Conservation (phyloP, 2,888 invertebrate species). For the Ethmia dodecea region DNA sequence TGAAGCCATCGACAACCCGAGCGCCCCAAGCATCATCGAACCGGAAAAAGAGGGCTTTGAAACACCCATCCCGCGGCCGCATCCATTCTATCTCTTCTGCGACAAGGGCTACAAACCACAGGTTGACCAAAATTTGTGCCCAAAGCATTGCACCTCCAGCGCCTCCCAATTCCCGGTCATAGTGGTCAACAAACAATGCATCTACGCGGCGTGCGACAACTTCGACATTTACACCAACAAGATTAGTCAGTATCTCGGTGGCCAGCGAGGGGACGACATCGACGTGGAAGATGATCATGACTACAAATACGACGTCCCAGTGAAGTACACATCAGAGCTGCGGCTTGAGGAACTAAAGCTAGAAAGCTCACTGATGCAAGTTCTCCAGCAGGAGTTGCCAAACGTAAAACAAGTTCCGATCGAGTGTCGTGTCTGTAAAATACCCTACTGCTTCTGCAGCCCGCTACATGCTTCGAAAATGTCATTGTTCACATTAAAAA, state of each 20-base stretch:
- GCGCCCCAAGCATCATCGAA: conserved; percentile 45
- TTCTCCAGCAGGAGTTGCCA: conserved; percentile 49
- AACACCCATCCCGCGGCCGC: conserved; percentile 40
- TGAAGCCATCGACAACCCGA: conserved; percentile 43
- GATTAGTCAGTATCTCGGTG: conserved; percentile 43
- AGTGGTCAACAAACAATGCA: conserved; percentile 51
- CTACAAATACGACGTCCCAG: conserved; percentile 42
- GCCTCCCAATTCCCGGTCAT: conserved; percentile 54
- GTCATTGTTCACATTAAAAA: not conserved
- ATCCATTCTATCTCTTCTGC: conserved; percentile 56
- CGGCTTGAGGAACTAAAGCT: conserved; percentile 41
- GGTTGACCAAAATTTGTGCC: conserved; percentile 45
- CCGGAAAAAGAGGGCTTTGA: conserved; percentile 29
- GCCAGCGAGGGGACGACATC: conserved; percentile 34
- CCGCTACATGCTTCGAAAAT: conserved; percentile 23
- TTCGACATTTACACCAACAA: conserved; percentile 47
- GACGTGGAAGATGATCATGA: conserved; percentile 43
- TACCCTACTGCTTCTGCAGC: conserved; percentile 45
- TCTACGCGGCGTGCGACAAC: conserved; percentile 62
- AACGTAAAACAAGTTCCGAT: conserved; percentile 36
- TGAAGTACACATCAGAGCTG: conserved; percentile 37
- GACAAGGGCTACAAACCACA: conserved; percentile 44
- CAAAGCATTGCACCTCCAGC: conserved; percentile 47
- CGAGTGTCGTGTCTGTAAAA: conserved; percentile 39
- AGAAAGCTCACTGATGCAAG: conserved; percentile 56